phyloP scores from a whole-genome alignment of 2,797 vertebrate species.

The Anisognathus igniventris region DNA sequence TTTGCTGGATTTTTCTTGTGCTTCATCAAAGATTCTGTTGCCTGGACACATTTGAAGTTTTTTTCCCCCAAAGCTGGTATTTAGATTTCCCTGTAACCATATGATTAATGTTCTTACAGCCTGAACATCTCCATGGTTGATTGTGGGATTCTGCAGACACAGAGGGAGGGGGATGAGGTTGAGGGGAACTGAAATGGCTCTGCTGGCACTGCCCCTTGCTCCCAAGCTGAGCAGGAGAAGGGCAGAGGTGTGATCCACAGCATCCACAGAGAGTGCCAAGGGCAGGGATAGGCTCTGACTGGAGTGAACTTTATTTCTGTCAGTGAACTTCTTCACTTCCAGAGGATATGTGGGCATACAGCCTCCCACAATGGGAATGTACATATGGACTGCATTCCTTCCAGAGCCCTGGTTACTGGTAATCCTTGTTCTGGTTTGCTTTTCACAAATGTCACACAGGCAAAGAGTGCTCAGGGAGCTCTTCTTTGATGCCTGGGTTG shows the following conservation, averaged over 20 bases:
- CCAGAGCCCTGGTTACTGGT: background rate
- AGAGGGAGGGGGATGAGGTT: background rate
- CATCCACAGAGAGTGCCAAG: background rate
- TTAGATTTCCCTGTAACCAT: background rate
- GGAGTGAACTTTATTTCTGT: background rate
- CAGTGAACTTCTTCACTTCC: background rate
- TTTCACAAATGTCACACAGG: background rate
- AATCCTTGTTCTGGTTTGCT: background rate
- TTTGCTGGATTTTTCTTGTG: background rate
- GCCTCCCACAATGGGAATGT: background rate
- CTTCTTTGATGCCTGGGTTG: background rate
- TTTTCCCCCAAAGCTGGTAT: conserved; percentile 14
- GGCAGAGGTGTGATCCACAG: background rate
- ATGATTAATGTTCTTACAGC: conserved; percentile 38
- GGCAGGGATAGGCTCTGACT: background rate
- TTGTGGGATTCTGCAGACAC: background rate
- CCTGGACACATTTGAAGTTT: conserved; percentile 24
- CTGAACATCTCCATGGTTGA: conserved; percentile 4
- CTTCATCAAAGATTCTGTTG: conserved; percentile 36
- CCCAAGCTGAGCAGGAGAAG: background rate
- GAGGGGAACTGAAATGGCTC: background rate
- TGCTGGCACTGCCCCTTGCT: background rate
- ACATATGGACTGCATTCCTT: conserved; percentile 1
- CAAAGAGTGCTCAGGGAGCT: background rate
- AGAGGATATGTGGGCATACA: background rate